A percentile compares a stretch with the other conserved stretches of the same genome.
These are phyloP conservation scores for Pelodytes ibericus DNA, from an alignment of 2,797 vertebrate species.

Conservation along the genomic window DNA sequence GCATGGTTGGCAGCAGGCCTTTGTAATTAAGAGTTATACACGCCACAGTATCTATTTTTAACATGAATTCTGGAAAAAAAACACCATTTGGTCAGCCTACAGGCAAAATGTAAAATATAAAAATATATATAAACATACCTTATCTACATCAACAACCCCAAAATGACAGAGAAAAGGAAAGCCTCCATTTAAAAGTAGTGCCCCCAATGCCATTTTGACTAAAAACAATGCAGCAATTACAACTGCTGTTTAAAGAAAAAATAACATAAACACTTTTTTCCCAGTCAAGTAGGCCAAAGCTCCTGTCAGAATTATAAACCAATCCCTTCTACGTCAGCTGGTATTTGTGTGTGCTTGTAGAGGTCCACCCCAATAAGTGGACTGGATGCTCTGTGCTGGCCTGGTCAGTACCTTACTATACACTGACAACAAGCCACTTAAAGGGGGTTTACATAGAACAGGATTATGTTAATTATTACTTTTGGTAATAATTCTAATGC, in stretches of 20 bases:
- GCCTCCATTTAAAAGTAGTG: not conserved
- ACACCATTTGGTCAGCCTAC: not conserved
- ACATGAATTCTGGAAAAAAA: too few species aligned
- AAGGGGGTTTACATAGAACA: too few species aligned
- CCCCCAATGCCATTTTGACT: constrained; percentile 3
- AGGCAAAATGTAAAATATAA: too few species aligned
- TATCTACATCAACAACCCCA: not conserved
- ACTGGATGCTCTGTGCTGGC: not conserved
- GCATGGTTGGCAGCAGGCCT: too few species aligned
- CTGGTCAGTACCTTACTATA: too few species aligned
- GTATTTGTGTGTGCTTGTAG: not conserved
- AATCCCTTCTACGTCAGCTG: not conserved
- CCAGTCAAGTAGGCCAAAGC: not conserved
- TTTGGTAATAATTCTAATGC: too few species aligned
- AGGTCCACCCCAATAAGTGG: not conserved
- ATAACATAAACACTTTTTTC: not conserved
- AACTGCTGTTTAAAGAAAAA: not conserved
- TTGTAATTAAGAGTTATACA: too few species aligned
- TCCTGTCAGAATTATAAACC: not conserved
- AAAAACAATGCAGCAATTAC: not conserved
- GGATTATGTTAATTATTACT: too few species aligned
- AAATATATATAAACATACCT: not conserved
- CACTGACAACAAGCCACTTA: too few species aligned
- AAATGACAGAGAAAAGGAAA: constrained; percentile 1
- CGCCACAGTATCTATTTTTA: too few species aligned